phyloP scores from a whole-genome alignment of 2,113 vertebrate species.

The Neoarius graeffei region DNA sequence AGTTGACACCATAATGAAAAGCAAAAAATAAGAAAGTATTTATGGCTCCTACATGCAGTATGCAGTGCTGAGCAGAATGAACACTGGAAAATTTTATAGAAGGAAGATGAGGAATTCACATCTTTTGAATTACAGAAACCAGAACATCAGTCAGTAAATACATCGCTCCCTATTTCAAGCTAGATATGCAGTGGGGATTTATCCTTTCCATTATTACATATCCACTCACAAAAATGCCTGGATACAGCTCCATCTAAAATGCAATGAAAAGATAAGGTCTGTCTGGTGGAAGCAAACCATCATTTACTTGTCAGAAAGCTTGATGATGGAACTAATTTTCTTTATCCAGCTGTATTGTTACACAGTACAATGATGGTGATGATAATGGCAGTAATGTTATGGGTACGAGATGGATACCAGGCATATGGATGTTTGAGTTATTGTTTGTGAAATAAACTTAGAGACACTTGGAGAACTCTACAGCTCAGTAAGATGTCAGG shows the following conservation, averaged over 20 bases:
- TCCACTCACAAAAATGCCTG: slow-evolving; percentile 26
- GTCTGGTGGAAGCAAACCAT: slow-evolving; percentile 20
- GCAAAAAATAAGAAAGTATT: no score
- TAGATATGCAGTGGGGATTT: slow-evolving; percentile 26
- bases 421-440: slow-evolving; percentile 11
- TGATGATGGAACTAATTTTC: slow-evolving; percentile 36
- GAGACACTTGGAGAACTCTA: slow-evolving; percentile 11
- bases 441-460: slow-evolving; percentile 29
- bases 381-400: slow-evolving; percentile 41
- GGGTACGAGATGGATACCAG: slow-evolving; percentile 11
- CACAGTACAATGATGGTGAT: slow-evolving; percentile 44
- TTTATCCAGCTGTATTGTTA: slow-evolving; percentile 48
- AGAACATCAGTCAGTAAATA: slow-evolving; percentile 19
- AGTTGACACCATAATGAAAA: no score
- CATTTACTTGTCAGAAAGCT: slow-evolving; percentile 44
- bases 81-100: background rate
- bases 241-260: slow-evolving; percentile 32
- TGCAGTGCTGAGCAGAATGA: background rate
- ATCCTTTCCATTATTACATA: slow-evolving; percentile 19
- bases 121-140: background rate
- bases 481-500: slow-evolving; percentile 8
- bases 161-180: slow-evolving; percentile 8
- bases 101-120: background rate
- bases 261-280: slow-evolving; percentile 35
- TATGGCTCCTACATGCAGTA: no score